Conservation (phyloP, 2,797 vertebrate species). For the Botia kubotai region DNA sequence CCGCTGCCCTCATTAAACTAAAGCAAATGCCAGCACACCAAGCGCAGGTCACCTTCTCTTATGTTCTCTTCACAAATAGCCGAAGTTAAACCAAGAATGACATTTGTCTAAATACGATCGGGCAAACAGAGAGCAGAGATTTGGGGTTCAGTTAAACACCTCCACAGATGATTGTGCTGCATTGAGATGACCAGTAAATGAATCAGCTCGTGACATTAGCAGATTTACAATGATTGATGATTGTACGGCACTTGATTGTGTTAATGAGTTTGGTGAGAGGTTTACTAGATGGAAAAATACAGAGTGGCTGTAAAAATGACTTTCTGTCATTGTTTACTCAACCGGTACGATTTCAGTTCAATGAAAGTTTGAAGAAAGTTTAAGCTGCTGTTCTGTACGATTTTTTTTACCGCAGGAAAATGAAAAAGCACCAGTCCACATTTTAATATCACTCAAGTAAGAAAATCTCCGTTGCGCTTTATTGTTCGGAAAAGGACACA, state of each 20-base stretch:
- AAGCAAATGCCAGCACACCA: slow-evolving; percentile 69
- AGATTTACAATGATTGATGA: slow-evolving; percentile 41
- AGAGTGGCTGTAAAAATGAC: no score
- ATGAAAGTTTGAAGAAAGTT: no score
- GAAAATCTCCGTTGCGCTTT: no score
- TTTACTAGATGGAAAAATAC: neutral
- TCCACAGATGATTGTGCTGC: neutral
- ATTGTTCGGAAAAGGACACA: neutral
- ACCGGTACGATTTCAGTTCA: no score
- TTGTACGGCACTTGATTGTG: neutral
- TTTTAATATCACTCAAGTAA: no score
- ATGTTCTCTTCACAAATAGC: slow-evolving; percentile 26
- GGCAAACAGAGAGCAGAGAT: slow-evolving; percentile 15
- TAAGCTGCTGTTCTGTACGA: no score
- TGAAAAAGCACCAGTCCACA: no score
- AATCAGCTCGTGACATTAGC: slow-evolving; percentile 21
- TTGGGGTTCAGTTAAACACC: neutral
- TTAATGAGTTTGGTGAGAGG: slow-evolving; percentile 44
- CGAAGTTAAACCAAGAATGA: slow-evolving; percentile 13
- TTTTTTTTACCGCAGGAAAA: no score
- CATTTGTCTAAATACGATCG: slow-evolving; percentile 39
- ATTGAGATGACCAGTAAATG: neutral
- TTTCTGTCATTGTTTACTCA: no score
- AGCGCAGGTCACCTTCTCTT: slow-evolving; percentile 3
- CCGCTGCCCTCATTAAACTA: slow-evolving; percentile 66